Evolutionary conservation across 2,113 vertebrate genomes (phyloP).

Genomic region (Chrysochloris asiatica): DNA sequence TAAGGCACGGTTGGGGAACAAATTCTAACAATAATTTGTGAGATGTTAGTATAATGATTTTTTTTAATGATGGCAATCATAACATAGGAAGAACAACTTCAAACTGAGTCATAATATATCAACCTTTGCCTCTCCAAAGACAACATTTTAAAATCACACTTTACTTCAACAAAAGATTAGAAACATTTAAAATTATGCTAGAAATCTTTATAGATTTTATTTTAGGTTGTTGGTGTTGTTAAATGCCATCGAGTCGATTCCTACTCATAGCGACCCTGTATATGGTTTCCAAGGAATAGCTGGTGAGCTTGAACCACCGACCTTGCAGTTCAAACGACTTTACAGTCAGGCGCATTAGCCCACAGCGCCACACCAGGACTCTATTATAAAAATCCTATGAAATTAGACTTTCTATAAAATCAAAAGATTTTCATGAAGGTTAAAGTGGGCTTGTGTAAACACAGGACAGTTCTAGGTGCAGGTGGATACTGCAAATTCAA

Average conservation of each 20-base stretch:
- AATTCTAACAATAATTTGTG: neutral
- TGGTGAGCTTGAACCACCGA: no score
- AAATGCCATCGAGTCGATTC: no score
- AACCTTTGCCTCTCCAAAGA: neutral
- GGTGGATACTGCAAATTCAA: neutral
- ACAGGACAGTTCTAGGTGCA: neutral
- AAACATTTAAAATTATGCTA: constrained; percentile 17
- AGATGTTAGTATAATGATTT: neutral
- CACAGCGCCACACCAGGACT: neutral
- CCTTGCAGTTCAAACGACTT: no score
- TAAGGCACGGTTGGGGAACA: neutral
- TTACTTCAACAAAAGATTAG: neutral
- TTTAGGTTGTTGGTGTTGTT: no score
- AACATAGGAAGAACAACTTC: constrained; percentile 28
- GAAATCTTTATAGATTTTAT: neutral
- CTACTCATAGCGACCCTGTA: no score
- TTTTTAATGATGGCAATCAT: neutral
- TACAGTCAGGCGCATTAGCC: no score
- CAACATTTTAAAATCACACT: neutral
- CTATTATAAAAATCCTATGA: constrained; percentile 6
- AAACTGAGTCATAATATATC: neutral
- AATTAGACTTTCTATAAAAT: constrained; percentile 36
- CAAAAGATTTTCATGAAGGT: neutral
- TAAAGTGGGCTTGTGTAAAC: neutral
- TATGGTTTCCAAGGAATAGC: no score